Percentiles rank a stretch among this genome's conserved stretches.
phyloP scores from a whole-genome alignment of 2,888 invertebrate genomes.

The Nomada ferruginata region DNA sequence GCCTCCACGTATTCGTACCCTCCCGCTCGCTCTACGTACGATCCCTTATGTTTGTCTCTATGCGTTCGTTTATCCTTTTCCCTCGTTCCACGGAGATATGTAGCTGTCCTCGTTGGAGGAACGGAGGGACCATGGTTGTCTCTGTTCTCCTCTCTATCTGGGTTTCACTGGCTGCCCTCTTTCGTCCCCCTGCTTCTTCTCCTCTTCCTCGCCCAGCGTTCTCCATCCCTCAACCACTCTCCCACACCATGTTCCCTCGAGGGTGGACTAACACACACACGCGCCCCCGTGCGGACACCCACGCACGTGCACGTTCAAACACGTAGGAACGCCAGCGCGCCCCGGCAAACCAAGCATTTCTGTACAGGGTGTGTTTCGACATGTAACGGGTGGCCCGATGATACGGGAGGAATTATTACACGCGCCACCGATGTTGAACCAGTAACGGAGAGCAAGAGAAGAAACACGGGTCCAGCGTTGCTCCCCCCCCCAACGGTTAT shows the following conservation, averaged over 20 bases:
- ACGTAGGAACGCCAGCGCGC: constrained; percentile 71
- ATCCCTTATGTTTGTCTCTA: constrained; percentile 59
- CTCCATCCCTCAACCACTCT: constrained; percentile 71
- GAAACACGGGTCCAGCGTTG: neutral
- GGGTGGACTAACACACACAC: constrained; percentile 78
- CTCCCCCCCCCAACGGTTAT: too few relatives aligned
- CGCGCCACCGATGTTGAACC: neutral
- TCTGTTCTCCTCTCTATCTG: constrained; percentile 49
- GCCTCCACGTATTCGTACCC: constrained; percentile 77
- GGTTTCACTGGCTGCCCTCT: constrained; percentile 43
- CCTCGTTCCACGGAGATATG: constrained; percentile 32
- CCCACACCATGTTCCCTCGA: constrained; percentile 72
- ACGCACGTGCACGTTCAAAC: constrained; percentile 56
- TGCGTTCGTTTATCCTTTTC: constrained; percentile 56
- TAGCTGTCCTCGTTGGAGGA: neutral
- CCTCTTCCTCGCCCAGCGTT: constrained; percentile 54
- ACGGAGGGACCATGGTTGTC: constrained; percentile 31
- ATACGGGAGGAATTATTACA: constrained; percentile 7
- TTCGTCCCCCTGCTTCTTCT: constrained; percentile 30
- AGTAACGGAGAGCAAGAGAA: neutral
- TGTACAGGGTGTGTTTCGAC: constrained; percentile 81
- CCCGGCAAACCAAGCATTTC: constrained; percentile 82
- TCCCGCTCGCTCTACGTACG: constrained; percentile 54
- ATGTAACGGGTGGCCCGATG: constrained; percentile 79
- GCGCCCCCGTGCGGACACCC: constrained; percentile 73